Percentiles rank a stretch among this genome's conserved stretches.
Evolutionary conservation across 2,888 invertebrate species (phyloP).

Genomic region (Papilio elwesi): DNA sequence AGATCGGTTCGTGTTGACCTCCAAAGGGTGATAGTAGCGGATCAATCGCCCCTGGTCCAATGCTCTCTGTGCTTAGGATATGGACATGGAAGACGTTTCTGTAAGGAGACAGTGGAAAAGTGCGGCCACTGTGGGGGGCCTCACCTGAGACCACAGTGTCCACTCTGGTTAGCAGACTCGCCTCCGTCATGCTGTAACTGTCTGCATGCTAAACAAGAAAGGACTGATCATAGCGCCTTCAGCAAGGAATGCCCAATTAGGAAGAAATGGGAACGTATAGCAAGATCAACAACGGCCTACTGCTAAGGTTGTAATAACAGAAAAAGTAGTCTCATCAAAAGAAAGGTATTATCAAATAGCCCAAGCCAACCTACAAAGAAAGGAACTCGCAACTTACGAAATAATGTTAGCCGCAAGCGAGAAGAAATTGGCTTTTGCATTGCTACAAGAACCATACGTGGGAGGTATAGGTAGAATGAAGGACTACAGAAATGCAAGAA

Average conservation of each 20-base stretch:
- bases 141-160: constrained; percentile 39
- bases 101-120: constrained; percentile 36
- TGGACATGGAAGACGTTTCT: constrained; percentile 42
- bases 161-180: constrained; percentile 2
- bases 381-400: constrained; percentile 38
- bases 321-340: too few relatives aligned
- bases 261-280: constrained; percentile 37
- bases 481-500: not conserved
- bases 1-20: not conserved
- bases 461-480: constrained; percentile 19
- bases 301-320: too few relatives aligned
- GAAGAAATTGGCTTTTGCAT: constrained; percentile 15
- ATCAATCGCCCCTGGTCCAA: not conserved
- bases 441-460: constrained; percentile 42
- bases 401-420: constrained; percentile 34
- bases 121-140: constrained; percentile 47
- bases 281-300: constrained; percentile 17
- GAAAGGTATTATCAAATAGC: not conserved
- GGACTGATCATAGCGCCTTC: constrained; percentile 33
- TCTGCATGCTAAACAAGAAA: constrained; percentile 7
- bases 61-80: constrained; percentile 43
- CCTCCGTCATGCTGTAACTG: constrained; percentile 40
- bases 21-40: not conserved
- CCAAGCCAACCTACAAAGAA: constrained; percentile 42
- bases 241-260: constrained; percentile 11